Evolutionary conservation across 1,140 invertebrate genomes (phyloP).

Genomic region (Batillaria attramentaria): DNA sequence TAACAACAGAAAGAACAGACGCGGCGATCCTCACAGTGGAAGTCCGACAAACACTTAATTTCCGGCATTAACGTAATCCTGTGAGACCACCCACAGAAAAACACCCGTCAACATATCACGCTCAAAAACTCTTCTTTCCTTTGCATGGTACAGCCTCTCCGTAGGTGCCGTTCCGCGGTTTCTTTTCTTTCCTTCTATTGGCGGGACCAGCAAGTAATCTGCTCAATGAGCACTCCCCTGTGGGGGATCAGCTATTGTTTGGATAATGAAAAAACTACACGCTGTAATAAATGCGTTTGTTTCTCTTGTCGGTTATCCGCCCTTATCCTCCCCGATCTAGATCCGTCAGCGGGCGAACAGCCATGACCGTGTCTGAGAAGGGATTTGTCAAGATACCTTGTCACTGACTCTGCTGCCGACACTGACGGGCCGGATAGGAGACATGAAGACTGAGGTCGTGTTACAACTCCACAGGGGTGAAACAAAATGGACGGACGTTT

Average conservation of each 20-base stretch:
- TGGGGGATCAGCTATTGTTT: neutral
- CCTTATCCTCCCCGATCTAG: neutral
- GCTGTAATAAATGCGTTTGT: constrained; percentile 8
- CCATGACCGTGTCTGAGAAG: too few species aligned
- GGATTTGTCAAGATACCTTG: constrained; percentile 10
- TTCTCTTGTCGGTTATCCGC: neutral
- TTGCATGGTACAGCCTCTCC: too few species aligned
- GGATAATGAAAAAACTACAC: constrained; percentile 1
- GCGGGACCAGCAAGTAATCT: neutral
- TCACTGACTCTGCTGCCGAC: neutral
- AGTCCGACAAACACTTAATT: too few species aligned
- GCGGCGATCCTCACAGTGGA: too few species aligned
- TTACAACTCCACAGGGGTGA: neutral
- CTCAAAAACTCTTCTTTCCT: too few species aligned
- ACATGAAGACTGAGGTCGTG: neutral
- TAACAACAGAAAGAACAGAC: too few species aligned
- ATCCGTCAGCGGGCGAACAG: neutral
- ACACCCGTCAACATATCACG: too few species aligned
- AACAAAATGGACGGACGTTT: neutral
- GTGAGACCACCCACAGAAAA: too few species aligned
- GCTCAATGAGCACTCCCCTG: neutral
- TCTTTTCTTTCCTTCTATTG: too few species aligned
- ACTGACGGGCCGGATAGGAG: neutral
- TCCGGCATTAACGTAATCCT: too few species aligned
- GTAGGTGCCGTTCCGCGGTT: too few species aligned